Percentiles rank a stretch among this genome's conserved stretches.
These are phyloP conservation scores for Tenthredo amoena DNA, from an alignment of 2,888 invertebrate species.

Conservation along the genomic window DNA sequence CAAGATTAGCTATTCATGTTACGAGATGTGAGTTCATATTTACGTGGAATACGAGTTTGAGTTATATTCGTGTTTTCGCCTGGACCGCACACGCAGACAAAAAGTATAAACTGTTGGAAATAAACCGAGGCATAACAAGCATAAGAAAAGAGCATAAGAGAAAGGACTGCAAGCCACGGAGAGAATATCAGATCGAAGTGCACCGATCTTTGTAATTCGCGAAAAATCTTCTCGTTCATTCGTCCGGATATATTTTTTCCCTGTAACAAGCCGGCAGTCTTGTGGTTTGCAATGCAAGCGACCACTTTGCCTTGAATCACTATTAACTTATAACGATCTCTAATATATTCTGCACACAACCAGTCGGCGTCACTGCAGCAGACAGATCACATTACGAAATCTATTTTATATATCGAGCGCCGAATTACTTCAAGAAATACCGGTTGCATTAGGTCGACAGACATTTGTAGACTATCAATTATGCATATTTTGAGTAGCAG, in stretches of 20 bases:
- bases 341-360: conserved; percentile 43
- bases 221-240: conserved; percentile 4
- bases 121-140: background rate
- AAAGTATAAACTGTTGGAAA: background rate
- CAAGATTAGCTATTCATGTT: background rate
- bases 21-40: background rate
- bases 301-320: conserved; percentile 6
- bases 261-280: background rate
- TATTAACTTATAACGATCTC: conserved; percentile 39
- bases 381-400: conserved; percentile 38
- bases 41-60: background rate
- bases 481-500: background rate
- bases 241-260: background rate
- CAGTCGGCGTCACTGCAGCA: background rate
- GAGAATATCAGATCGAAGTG: background rate
- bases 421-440: background rate
- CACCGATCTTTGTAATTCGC: background rate
- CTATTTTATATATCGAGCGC: background rate
- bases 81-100: background rate
- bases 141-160: background rate
- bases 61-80: background rate
- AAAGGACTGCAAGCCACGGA: background rate
- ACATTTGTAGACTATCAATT: conserved; percentile 14
- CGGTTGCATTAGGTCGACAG: background rate
- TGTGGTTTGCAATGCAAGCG: background rate